Conservation (phyloP, 2,113 vertebrate genomes). For the Eulacestoma nigropectus region DNA sequence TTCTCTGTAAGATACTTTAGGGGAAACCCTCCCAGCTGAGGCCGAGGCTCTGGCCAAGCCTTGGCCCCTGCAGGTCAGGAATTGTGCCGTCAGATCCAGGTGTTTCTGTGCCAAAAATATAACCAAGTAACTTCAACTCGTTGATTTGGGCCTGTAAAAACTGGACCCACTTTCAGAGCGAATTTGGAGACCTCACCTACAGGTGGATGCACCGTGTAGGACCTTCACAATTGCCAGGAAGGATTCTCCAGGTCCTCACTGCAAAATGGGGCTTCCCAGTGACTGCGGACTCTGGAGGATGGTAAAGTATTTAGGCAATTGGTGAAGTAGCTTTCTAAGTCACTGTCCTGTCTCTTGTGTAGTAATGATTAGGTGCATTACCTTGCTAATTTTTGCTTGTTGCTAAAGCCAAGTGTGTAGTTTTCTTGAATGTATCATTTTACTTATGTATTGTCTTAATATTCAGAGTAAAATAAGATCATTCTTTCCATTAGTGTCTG, state of each 20-base stretch:
- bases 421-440: background rate
- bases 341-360: background rate
- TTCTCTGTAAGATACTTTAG: background rate
- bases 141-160: background rate
- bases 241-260: background rate
- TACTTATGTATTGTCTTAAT: background rate
- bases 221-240: background rate
- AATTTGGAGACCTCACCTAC: background rate
- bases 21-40: background rate
- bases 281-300: background rate
- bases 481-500: background rate
- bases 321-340: background rate
- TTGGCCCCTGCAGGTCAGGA: background rate
- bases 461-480: background rate
- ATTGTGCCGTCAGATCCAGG: too few species aligned
- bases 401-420: background rate
- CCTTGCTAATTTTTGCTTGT: background rate
- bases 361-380: background rate
- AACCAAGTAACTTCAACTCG: background rate
- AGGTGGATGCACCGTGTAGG: too few species aligned
- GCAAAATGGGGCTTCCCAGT: background rate
- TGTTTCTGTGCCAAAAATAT: background rate
- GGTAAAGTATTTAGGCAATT: background rate
- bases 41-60: too few species aligned
- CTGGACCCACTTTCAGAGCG: background rate